A percentile compares a stretch with the other conserved stretches of the same genome.
These are phyloP conservation scores for Sibirionetta formosa DNA, from an alignment of 2,797 vertebrate genomes.

Conservation along the genomic window DNA sequence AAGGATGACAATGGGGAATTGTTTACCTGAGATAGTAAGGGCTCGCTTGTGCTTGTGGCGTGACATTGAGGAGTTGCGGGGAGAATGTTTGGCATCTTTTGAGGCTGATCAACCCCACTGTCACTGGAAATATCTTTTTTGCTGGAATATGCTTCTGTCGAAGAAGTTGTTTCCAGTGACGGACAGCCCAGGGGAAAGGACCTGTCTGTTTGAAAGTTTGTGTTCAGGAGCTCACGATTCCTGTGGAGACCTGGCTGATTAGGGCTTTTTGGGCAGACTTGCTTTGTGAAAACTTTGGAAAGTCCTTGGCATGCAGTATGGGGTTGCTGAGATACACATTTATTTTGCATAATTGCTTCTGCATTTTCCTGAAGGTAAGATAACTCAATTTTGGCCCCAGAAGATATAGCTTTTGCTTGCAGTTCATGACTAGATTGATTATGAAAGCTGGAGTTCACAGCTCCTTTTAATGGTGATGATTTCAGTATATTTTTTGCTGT, in stretches of 20 bases:
- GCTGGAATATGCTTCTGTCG: slow-evolving; percentile 76
- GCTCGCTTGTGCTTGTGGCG: slow-evolving; percentile 72
- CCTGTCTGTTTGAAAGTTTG: slow-evolving; percentile 80
- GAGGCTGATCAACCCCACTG: slow-evolving; percentile 72
- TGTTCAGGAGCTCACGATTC: slow-evolving; percentile 74
- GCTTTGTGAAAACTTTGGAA: slow-evolving; percentile 85
- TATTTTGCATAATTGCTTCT: slow-evolving; percentile 62
- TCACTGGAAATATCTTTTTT: slow-evolving; percentile 79
- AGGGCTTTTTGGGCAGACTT: slow-evolving; percentile 81
- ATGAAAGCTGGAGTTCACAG: slow-evolving; percentile 78
- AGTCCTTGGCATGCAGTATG: slow-evolving; percentile 79
- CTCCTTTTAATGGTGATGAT: slow-evolving; percentile 74
- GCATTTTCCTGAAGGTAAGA: slow-evolving; percentile 79
- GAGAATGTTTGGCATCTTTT: slow-evolving; percentile 79
- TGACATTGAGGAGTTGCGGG: slow-evolving; percentile 74
- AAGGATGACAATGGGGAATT: slow-evolving; percentile 70
- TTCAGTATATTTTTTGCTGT: slow-evolving; percentile 68
- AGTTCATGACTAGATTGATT: slow-evolving; percentile 83
- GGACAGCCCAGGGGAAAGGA: slow-evolving; percentile 78
- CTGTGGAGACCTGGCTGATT: slow-evolving; percentile 83
- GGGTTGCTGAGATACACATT: slow-evolving; percentile 77
- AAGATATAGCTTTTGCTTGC: slow-evolving; percentile 80
- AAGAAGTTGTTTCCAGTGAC: slow-evolving; percentile 77
- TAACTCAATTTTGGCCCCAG: slow-evolving; percentile 81
- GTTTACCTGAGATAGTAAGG: slow-evolving; percentile 80